These are phyloP conservation scores for Pentalonia nigronervosa DNA, from an alignment of 1,140 invertebrate species.

Conservation along the genomic window DNA sequence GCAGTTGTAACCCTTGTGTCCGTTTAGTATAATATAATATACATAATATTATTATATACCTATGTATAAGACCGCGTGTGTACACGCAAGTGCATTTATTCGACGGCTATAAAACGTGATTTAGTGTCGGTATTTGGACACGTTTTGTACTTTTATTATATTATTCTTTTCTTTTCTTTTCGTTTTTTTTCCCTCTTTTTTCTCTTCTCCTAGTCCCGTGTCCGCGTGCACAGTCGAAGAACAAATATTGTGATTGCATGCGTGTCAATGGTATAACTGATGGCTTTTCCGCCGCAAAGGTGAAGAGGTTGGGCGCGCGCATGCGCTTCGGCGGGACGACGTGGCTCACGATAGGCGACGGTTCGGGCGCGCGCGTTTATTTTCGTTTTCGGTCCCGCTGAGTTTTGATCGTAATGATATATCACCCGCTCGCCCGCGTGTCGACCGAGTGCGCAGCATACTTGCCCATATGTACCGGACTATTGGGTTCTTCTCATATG, in stretches of 20 bases:
- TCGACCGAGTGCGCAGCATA: not conserved
- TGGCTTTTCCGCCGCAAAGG: constrained; percentile 40
- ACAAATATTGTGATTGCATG: constrained; percentile 56
- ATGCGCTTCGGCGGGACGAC: not conserved
- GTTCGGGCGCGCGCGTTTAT: not conserved
- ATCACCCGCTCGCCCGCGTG: constrained; percentile 19
- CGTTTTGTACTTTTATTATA: constrained; percentile 26
- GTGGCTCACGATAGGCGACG: not conserved
- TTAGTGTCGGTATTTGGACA: constrained; percentile 6
- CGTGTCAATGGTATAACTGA: constrained; percentile 51
- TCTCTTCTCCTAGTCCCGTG: not conserved
- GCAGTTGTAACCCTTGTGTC: constrained; percentile 4
- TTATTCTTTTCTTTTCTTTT: constrained; percentile 26
- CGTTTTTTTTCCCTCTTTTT: not conserved
- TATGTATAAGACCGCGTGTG: not conserved
- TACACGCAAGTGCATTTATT: not conserved
- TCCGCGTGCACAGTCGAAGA: not conserved
- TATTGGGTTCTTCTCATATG: not conserved
- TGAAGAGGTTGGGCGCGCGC: constrained; percentile 31
- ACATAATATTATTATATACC: not conserved
- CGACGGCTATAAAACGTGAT: constrained; percentile 41
- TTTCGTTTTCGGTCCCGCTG: constrained; percentile 39
- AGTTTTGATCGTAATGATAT: constrained; percentile 44
- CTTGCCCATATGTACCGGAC: not conserved
- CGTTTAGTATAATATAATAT: not conserved